Evolutionary conservation across 1,140 invertebrate genomes (phyloP).

Genomic region (Protaetia brevitarsis): DNA sequence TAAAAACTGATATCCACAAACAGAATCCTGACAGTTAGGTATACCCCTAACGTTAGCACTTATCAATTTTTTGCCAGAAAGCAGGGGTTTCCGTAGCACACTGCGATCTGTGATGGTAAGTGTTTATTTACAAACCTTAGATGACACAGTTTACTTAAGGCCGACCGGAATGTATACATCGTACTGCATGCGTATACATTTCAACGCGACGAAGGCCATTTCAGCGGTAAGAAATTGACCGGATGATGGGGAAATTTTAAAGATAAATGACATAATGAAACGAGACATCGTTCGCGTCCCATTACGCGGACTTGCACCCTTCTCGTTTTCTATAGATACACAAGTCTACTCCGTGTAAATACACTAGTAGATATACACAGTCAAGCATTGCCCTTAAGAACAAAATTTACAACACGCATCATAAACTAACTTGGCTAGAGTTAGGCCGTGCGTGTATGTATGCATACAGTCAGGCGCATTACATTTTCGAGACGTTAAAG

Average conservation of each 20-base stretch:
- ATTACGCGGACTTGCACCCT: neutral
- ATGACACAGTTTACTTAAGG: too few species aligned
- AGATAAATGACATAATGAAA: conserved; percentile 13
- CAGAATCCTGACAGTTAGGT: too few species aligned
- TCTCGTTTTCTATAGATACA: neutral
- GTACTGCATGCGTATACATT: neutral
- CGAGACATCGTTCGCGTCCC: neutral
- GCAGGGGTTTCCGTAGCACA: too few species aligned
- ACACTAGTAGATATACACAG: neutral
- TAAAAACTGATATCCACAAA: too few species aligned
- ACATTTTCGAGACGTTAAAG: neutral
- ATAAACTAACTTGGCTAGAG: neutral
- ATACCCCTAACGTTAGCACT: too few species aligned
- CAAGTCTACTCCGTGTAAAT: neutral
- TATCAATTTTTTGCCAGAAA: too few species aligned
- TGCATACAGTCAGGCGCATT: neutral
- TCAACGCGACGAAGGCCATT: neutral
- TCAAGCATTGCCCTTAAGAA: neutral
- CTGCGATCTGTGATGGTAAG: too few species aligned
- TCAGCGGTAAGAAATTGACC: neutral
- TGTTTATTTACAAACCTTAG: too few species aligned
- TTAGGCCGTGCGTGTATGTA: neutral
- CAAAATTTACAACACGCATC: neutral
- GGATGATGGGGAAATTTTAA: neutral
- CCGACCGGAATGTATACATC: too few species aligned